Conservation (phyloP, 2,797 vertebrate species). For the Acipenser ruthenus region DNA sequence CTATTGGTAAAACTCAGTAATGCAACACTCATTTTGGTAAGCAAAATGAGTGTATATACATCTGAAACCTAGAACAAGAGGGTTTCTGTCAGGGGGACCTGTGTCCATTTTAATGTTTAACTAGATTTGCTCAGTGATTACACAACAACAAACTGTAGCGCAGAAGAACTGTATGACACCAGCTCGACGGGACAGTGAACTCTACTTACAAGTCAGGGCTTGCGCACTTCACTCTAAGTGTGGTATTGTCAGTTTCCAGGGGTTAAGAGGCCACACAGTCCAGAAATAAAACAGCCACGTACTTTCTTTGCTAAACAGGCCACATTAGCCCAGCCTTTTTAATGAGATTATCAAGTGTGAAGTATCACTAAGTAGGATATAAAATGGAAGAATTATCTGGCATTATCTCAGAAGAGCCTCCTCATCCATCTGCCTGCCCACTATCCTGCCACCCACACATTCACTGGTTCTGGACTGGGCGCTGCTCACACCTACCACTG, state of each 20-base stretch:
- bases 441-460: constrained; percentile 56
- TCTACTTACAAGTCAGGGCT: background rate
- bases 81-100: no score
- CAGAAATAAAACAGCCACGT: constrained; percentile 33
- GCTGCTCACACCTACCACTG: constrained; percentile 64
- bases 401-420: constrained; percentile 64
- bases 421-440: constrained; percentile 59
- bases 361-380: constrained; percentile 79
- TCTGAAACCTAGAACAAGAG: no score
- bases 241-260: constrained; percentile 13
- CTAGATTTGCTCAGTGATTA: no score
- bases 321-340: constrained; percentile 53
- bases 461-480: constrained; percentile 64
- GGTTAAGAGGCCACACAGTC: constrained; percentile 24
- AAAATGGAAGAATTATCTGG: constrained; percentile 77
- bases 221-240: background rate
- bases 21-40: no score
- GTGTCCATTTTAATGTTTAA: no score
- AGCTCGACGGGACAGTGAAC: no score
- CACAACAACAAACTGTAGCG: no score
- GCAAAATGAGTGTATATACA: no score
- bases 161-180: no score
- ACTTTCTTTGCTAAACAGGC: constrained; percentile 22
- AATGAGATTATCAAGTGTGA: constrained; percentile 73
- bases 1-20: no score